Conservation (phyloP, 2,797 vertebrate species). For the Molossus molossus region DNA sequence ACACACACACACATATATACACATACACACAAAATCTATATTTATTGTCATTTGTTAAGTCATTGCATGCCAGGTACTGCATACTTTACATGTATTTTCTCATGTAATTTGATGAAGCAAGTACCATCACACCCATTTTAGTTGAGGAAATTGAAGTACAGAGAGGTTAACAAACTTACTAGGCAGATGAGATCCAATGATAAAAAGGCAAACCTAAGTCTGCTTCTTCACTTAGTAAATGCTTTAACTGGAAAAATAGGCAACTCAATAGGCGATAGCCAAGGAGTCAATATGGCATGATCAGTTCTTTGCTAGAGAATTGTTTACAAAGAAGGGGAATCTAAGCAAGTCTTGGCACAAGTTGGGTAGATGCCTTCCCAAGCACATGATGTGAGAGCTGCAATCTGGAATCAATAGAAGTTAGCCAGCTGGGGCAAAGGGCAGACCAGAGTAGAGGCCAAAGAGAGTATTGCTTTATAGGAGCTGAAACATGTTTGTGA, state of each 20-base stretch:
- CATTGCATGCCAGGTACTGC: not conserved
- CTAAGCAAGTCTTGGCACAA: not conserved
- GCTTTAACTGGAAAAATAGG: not conserved
- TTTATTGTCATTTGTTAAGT: not conserved
- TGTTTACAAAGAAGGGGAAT: not conserved
- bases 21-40: not conserved
- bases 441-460: not conserved
- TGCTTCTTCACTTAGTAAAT: not conserved
- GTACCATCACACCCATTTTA: not conserved
- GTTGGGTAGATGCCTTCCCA: not conserved
- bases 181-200: not conserved
- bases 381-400: not conserved
- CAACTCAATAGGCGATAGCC: not conserved
- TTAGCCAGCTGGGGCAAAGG: not conserved
- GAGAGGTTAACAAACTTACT: not conserved
- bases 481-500: not conserved
- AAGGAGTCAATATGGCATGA: not conserved
- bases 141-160: not conserved
- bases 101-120: not conserved
- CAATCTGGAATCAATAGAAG: not conserved
- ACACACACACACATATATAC: not conserved
- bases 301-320: not conserved
- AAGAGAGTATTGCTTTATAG: not conserved
- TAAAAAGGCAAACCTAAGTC: not conserved
- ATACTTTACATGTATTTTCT: not conserved